A percentile compares a stretch with the other conserved stretches of the same genome.
Conservation (phyloP, 2,113 vertebrate species). For the Sus scrofa region DNA sequence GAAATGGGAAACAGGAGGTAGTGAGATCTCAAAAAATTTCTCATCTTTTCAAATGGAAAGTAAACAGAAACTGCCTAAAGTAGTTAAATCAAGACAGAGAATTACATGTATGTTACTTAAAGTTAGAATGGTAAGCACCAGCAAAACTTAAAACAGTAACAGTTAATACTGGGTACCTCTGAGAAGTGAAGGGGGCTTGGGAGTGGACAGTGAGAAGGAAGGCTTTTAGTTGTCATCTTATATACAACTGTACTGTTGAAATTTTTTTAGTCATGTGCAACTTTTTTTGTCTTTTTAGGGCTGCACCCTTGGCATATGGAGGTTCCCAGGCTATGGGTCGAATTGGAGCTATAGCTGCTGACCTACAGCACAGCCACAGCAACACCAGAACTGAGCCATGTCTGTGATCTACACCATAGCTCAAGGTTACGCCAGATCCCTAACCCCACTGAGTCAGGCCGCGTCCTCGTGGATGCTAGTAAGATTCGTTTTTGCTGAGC, state of each 20-base stretch:
- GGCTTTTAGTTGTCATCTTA: slow-evolving; percentile 24
- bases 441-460: no score
- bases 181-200: neutral
- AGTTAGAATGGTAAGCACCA: slow-evolving; percentile 21
- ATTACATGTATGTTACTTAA: neutral
- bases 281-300: no score
- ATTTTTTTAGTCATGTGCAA: neutral
- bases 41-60: slow-evolving; percentile 39
- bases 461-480: no score
- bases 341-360: no score
- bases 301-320: no score
- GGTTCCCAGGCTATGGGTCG: no score
- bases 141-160: slow-evolving; percentile 41
- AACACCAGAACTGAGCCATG: no score
- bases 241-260: neutral
- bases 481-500: no score
- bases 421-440: no score
- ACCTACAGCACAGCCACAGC: no score
- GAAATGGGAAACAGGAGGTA: neutral
- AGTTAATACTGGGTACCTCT: neutral
- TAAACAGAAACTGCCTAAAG: slow-evolving; percentile 35
- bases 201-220: neutral
- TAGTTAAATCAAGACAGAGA: slow-evolving; percentile 14
- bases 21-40: slow-evolving; percentile 46
- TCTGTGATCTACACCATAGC: no score